Percentiles rank a stretch among this genome's conserved stretches.
Evolutionary conservation across 2,113 vertebrate species (phyloP).

Genomic region (Eira barbara): DNA sequence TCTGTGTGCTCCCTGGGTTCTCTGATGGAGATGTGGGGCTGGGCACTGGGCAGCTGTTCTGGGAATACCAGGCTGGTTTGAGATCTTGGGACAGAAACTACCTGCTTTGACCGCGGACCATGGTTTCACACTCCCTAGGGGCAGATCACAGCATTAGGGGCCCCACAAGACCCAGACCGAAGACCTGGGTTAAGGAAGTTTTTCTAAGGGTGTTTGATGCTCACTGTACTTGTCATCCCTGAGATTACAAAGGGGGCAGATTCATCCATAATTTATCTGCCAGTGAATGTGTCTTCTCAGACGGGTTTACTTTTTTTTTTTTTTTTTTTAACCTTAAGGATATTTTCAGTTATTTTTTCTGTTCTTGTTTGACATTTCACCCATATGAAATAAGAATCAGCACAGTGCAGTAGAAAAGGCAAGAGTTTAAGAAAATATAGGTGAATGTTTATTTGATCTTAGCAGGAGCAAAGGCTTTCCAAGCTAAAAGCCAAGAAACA

Average conservation of each 20-base stretch:
- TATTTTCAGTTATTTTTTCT: constrained; percentile 57
- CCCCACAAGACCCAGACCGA: not conserved
- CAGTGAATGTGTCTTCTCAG: constrained; percentile 35
- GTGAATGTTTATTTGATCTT: constrained; percentile 49
- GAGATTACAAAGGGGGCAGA: constrained; percentile 41
- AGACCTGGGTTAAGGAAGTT: constrained; percentile 19
- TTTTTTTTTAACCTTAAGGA: constrained; percentile 6
- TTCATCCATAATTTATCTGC: constrained; percentile 60
- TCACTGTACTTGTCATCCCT: not conserved
- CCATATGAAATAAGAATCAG: not conserved
- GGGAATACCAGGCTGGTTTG: not conserved
- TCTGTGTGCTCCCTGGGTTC: not conserved
- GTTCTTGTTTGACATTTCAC: constrained; percentile 56
- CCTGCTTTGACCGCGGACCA: not conserved
- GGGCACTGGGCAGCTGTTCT: not conserved
- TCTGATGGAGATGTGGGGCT: not conserved
- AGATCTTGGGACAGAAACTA: not conserved
- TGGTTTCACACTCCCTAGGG: not conserved
- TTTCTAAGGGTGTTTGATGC: not conserved
- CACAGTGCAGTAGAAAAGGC: not conserved
- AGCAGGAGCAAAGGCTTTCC: not conserved
- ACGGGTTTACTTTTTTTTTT: constrained; percentile 18
- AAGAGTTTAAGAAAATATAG: constrained; percentile 38
- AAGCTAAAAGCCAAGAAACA: constrained; percentile 31
- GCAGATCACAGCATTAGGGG: not conserved